Base-by-base conservation (phyloP, 2,797 vertebrate species). In the Pelobates cultripes region DNA sequence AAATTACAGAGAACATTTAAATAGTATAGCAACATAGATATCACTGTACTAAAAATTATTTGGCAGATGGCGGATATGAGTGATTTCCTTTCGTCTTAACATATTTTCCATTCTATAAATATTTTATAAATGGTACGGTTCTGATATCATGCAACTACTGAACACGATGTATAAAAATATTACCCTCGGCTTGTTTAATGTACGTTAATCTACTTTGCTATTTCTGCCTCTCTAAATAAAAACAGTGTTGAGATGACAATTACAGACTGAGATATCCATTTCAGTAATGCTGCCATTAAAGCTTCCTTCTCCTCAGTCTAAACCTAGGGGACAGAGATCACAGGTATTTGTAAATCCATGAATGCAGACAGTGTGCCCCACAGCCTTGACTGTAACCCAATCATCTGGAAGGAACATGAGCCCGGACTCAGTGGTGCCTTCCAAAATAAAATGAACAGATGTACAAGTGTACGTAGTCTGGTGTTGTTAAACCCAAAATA, bases 371-470 rank as follows among this genome's bases (percentile, higher is more conserved):
- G 41, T 40, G 4, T n/a, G n/a, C 43, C 47, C 43, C 60, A 43
- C 7, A 9, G 13, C 41, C 28, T 13, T 1, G 51, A 43, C 63
- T 8, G 75, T 78, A 83, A 83, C 70, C 51, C 10, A 73, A 83
- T 61, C 73, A 57, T 5, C 43, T 8, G 57, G 67, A 68, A 77
- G 73, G 9, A 28, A 64, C 55, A 9, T 8, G 7, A n/a, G 44
- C 60, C 57, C 4, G 66, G 72, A 64, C 77, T 44, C 6, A 0
- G 15, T 17, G 72, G 64, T 64, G 77, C 76, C 77, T 83, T 74
- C 81, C 81, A 77, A 82, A 76, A 82, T 82, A 82, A 75, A 66
- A 67, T 12, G 45, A 57, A n/a, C 70, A 74, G 42, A 69, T 77
- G 51, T 7, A 41, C 43, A 9, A 47, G 8, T 12, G 43, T 64